A percentile compares a stretch with the other conserved stretches of the same genome.
Evolutionary conservation across 1,140 invertebrate genomes (phyloP).

Genomic region (Meloidogyne chitwoodi): DNA sequence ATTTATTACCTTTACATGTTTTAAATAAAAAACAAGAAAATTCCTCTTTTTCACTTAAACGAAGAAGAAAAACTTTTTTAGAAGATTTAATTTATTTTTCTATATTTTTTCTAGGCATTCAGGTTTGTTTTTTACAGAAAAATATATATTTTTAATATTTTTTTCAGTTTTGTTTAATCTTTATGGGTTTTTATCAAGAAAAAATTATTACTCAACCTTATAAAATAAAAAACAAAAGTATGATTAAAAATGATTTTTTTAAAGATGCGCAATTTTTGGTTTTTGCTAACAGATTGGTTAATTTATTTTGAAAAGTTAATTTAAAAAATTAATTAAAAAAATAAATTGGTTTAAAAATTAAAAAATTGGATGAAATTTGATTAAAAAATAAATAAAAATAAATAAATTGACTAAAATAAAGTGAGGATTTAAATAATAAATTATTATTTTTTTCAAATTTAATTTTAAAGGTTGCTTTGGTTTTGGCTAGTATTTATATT

Average conservation of each 20-base stretch:
- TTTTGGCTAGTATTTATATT: constrained; percentile 35
- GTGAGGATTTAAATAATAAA: background rate
- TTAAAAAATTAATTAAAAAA: no score
- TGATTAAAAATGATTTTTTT: constrained; percentile 38
- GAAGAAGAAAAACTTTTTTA: constrained; percentile 22
- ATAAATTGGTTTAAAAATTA: background rate
- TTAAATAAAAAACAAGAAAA: constrained; percentile 1
- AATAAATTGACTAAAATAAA: background rate
- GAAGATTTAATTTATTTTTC: constrained; percentile 38
- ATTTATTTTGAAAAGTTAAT: constrained; percentile 27
- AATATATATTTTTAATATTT: background rate
- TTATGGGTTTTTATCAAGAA: constrained; percentile 58
- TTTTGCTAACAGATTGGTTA: constrained; percentile 50
- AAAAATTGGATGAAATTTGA: background rate
- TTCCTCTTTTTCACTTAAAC: background rate
- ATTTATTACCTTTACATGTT: constrained; percentile 5
- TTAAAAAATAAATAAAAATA: background rate
- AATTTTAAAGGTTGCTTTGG: constrained; percentile 8
- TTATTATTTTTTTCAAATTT: background rate
- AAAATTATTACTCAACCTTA: constrained; percentile 52
- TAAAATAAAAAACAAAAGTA: constrained; percentile 14
- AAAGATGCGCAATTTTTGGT: constrained; percentile 57
- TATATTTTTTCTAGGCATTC: constrained; percentile 49
- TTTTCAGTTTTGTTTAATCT: constrained; percentile 48
- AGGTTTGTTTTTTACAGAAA: constrained; percentile 10